These are phyloP conservation scores for Lordiphosa fenestrarum DNA, from an alignment of 2,888 invertebrate species.

Conservation along the genomic window DNA sequence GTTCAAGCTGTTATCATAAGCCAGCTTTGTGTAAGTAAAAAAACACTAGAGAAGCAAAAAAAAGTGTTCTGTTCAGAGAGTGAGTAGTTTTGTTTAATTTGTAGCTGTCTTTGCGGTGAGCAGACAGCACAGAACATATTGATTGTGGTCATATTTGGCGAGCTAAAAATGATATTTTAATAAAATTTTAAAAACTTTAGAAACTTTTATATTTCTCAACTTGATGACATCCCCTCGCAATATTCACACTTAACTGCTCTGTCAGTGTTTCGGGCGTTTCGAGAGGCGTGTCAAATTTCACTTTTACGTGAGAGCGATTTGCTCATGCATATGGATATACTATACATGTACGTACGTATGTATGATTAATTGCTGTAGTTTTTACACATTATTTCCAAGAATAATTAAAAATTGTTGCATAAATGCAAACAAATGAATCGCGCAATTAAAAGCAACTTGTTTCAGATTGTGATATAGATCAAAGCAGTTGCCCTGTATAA, in stretches of 20 bases:
- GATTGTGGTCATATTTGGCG: no score
- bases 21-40: no score
- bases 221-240: slow-evolving; percentile 2
- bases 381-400: slow-evolving; percentile 19
- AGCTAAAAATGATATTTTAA: no score
- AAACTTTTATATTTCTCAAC: background rate
- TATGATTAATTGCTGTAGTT: slow-evolving; percentile 30
- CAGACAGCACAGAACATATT: no score
- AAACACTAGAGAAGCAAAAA: no score
- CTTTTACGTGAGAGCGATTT: slow-evolving; percentile 18
- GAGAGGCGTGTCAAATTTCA: slow-evolving; percentile 22
- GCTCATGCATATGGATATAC: slow-evolving; percentile 1
- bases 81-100: no score
- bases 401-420: slow-evolving; percentile 16
- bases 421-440: slow-evolving; percentile 5
- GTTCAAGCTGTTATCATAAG: no score
- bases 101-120: no score
- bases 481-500: no score
- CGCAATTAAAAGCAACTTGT: slow-evolving; percentile 21
- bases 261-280: background rate
- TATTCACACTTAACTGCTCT: background rate
- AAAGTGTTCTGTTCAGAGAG: no score
- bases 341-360: background rate
- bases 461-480: no score
- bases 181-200: no score